Evolutionary conservation across 30 jellyfish, hydroid and myxozoan genomes (phyloP), one percentile per base, ranked within the genome.

Genomic region (Cassiopea andromeda): DNA sequence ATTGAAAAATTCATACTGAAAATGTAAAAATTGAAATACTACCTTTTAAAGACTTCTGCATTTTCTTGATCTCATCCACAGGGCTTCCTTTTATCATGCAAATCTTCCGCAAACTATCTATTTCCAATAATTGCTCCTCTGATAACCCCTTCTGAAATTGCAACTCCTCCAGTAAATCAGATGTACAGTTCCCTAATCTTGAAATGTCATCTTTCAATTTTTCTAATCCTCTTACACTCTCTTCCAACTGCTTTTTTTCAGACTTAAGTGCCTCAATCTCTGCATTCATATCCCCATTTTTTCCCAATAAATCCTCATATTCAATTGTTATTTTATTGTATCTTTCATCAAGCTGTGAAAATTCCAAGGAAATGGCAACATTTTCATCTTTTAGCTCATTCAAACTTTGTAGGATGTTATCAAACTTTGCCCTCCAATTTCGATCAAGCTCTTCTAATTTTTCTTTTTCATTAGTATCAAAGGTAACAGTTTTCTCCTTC

Each of bases 51-150:
- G 92, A 76, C 27, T 77, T 73, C 15, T 85, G 94, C 91, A 91
- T 69, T 58, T 72, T 71, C 83, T 77, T 91, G 9, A 91, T 81
- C 69, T 91, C 97, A 59, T 91, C 97, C 0, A 87, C 88, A 1
- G 97, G 97, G 72, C 61, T 90, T 54, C 90, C 94, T 85, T 91
- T 84, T 17, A 91, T 82, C 57, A 77, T 69, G 61, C 97, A 91
- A 69, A 91, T 91, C 48, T 84, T 92, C 46, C 97, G 64, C 13
- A 91, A 73, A 70, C 97, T 84, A 1, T 84, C 97, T 18, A 91
- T 70, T 48, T 91, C 97, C 6, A 91, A n/a, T 9, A 47, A 61
- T 61, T 91, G 94, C 83, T 91, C 97, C 57, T 82, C 92, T 19
- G 88, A 80, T 15, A 84, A 46, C 18, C 91, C 89, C 72, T 79